Base-by-base conservation (phyloP, 2,888 invertebrate species). In the Drosophila limbata region DNA sequence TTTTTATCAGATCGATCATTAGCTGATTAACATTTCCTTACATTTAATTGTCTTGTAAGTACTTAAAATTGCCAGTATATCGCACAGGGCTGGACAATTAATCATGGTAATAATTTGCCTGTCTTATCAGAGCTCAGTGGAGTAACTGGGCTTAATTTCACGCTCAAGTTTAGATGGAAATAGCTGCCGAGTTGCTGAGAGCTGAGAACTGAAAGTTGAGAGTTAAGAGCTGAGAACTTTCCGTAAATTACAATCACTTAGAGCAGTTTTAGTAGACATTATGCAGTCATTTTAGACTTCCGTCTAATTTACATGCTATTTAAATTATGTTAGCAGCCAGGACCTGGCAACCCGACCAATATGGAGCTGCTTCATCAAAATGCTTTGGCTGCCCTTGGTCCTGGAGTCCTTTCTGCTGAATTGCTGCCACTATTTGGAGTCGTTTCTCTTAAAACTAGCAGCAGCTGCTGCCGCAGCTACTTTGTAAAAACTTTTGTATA, bases 291-390 rank as follows among this genome's bases (percentile, higher is more conserved):
- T 85, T 89, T 82, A 87, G 85, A 82, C 89, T 86, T 86, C 83
- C 89, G 85, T 89, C 85, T 89, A 86, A 86, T 86, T 86, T 86
- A 88, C 85, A 86, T 89, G 85, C 88, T 85, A 87, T 89, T 85
- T 89, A 85, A 85, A 87, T 89, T 80, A 89, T 85, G 88, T 87
- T 87, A 62, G 57, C 72, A 69, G 60, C 61, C 62, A 61, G 51
- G 47, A 69, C 66, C 59, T 60, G 40, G 25, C 65, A n/a, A 52
- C 47, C 55, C 55, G 37, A 70, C 67, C 83, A 81, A 81, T 85
- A 79, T 88, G 82, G 74, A 77, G 77, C 69, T 81, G 87, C 84
- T 84, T 84, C 81, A 84, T 84, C 89, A 84, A 84, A 84, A 84
- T 86, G 81, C 86, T 78, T 86, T 63, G 67, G 39, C 69, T 33